A percentile compares a stretch with the other conserved stretches of the same genome.
These are phyloP conservation scores for Chaetodon auriga DNA, from an alignment of 2,113 vertebrate species.

Conservation along the genomic window DNA sequence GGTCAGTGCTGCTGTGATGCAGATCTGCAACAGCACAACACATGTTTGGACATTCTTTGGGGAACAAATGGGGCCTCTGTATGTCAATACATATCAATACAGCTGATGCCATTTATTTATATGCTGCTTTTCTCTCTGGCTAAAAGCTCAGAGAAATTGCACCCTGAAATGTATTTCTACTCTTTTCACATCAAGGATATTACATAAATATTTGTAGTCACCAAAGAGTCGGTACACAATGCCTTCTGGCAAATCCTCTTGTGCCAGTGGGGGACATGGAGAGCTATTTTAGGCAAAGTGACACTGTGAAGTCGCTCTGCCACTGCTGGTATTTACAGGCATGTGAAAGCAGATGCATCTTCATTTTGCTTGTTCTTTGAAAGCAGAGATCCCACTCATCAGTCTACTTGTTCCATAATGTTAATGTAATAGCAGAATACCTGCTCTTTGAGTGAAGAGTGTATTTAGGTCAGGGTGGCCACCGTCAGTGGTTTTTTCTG, in stretches of 20 bases:
- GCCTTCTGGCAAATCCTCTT: constrained; percentile 31
- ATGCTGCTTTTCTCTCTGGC: neutral
- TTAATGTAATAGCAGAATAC: neutral
- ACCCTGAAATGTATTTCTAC: neutral
- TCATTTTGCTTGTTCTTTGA: neutral
- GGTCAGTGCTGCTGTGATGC: constrained; percentile 80
- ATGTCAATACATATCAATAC: neutral
- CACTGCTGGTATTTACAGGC: neutral
- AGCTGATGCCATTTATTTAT: neutral
- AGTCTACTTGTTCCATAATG: neutral
- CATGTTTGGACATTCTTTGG: neutral
- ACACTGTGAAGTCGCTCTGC: neutral
- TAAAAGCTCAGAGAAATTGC: neutral
- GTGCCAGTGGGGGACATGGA: neutral
- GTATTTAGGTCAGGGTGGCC: neutral
- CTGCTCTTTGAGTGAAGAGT: neutral
- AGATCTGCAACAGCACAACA: neutral
- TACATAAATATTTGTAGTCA: neutral
- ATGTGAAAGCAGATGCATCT: neutral
- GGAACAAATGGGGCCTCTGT: neutral
- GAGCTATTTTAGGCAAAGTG: constrained; percentile 33
- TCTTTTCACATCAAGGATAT: neutral
- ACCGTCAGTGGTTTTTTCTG: neutral
- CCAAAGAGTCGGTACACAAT: neutral
- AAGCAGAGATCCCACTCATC: neutral